Base-by-base conservation (phyloP, 2,797 vertebrate species). In the Macropodus opercularis region DNA sequence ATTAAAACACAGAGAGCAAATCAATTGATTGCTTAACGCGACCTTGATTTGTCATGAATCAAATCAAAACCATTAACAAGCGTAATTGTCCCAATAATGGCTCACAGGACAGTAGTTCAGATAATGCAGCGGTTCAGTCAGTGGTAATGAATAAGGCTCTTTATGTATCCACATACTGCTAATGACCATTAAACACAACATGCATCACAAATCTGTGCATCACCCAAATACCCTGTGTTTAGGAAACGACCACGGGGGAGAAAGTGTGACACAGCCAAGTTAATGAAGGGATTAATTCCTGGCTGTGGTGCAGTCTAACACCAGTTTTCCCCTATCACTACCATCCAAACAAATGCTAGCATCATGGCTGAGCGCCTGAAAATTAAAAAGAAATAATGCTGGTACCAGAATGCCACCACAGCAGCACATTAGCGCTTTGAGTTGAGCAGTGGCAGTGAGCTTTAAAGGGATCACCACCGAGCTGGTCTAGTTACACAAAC, bases 271-370 rank as follows among this genome's bases (percentile, higher is more conserved):
- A 72, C 26, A 41, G 79, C 83, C 83, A 74, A 79, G 74, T 86
- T 87, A 85, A 87, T 84, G 77, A 70, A 68, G 72, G 77, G 83
- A 87, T 87, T 86, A 73, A 83, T 87, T 87, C 72, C 62, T 80
- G 61, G 47, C 79, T 72, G 68, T 54, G 58, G 49, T 14, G 48
- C 78, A 62, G 51, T 80, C 66, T 69, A 75, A 76, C 65, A 51
- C 53, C 31, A 73, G 64, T 85, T 78, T 87, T 87, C 76, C 80
- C 69, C 53, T 66, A 69, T 67, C 41, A 47, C 65, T 42, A 48
- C 56, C 18, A 31, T 65, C 56, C 61, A 82, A 85, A 84, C 83
- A 69, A 77, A 87, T 70, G 55, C 49, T 63, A 51, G 52, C 58
- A 54, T 26, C 57, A 67, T 69, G 77, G 69, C 67, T 68, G 78